Percentiles rank a stretch among this genome's conserved stretches.
These are phyloP conservation scores for Melangyna quadrimaculata DNA, from an alignment of 2,888 invertebrate species.

Conservation along the genomic window DNA sequence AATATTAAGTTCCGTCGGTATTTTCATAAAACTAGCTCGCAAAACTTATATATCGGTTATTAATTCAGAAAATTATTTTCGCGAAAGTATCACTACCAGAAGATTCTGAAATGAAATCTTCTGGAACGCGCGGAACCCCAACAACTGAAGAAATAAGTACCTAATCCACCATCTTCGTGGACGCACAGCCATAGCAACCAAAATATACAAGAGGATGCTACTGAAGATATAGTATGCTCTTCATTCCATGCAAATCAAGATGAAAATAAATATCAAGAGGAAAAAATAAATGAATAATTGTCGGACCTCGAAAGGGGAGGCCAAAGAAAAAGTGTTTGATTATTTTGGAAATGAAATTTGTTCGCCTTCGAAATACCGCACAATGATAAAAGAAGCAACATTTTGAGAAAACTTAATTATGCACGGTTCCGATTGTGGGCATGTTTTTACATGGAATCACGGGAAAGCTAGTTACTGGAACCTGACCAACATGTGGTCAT, in stretches of 20 bases:
- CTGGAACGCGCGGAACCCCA: no score
- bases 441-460: conserved; percentile 92
- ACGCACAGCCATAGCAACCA: conserved; percentile 5
- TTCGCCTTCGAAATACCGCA: conserved; percentile 90
- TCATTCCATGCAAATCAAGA: conserved; percentile 36
- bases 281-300: conserved; percentile 75
- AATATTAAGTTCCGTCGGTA: no score
- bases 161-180: conserved; percentile 21
- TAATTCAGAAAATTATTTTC: no score
- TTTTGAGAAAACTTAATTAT: conserved; percentile 93
- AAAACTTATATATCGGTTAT: no score
- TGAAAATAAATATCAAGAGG: conserved; percentile 73
- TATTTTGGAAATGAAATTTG: conserved; percentile 86
- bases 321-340: conserved; percentile 75
- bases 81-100: no score
- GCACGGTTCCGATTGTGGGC: conserved; percentile 95
- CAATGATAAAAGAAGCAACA: conserved; percentile 92
- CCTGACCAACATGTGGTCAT: conserved; percentile 93
- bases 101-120: no score
- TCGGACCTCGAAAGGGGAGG: conserved; percentile 75
- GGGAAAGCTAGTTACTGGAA: conserved; percentile 87
- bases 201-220: conserved; percentile 40
- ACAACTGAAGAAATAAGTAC: background rate
- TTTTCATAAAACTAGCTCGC: no score
- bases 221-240: conserved; percentile 21